Evolutionary conservation across 2,797 vertebrate genomes (phyloP).

Genomic region (Chelonia mydas): DNA sequence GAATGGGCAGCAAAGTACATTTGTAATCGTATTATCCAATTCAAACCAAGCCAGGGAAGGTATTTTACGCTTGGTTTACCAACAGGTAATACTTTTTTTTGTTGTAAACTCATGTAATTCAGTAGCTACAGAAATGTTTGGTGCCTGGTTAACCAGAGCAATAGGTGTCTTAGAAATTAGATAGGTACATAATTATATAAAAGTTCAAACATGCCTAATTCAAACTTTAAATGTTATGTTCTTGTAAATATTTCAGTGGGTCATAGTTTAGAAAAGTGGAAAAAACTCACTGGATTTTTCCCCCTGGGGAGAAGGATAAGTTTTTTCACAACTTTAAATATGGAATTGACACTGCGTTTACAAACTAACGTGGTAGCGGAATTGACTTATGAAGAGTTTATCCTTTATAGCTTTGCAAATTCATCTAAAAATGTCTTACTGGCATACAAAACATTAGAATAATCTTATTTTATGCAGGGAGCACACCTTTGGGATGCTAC

Average conservation of each 20-base stretch:
- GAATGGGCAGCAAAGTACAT: constrained; percentile 99
- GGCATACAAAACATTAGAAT: constrained; percentile 9
- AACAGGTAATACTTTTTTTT: constrained; percentile 81
- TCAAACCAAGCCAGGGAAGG: constrained; percentile 83
- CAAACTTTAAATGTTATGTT: not conserved
- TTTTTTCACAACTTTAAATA: not conserved
- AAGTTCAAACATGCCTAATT: not conserved
- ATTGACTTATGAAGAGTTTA: not conserved
- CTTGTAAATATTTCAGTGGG: not conserved
- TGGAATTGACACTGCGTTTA: not conserved
- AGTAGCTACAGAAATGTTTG: not conserved
- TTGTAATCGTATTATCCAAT: constrained; percentile 88
- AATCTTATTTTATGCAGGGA: constrained; percentile 77
- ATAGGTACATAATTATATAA: not conserved
- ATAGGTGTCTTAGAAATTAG: not conserved
- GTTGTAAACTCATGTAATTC: not conserved
- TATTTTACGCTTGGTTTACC: constrained; percentile 86
- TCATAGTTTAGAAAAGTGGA: not conserved
- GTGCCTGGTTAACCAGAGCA: not conserved
- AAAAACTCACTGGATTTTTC: not conserved
- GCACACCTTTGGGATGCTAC: constrained; percentile 87
- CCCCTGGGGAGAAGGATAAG: not conserved
- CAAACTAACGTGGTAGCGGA: not conserved
- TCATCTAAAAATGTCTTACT: not conserved
- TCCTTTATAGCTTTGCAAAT: not conserved